These are phyloP conservation scores for Odontomyia ornata DNA, from an alignment of 2,888 invertebrate genomes.

Conservation along the genomic window DNA sequence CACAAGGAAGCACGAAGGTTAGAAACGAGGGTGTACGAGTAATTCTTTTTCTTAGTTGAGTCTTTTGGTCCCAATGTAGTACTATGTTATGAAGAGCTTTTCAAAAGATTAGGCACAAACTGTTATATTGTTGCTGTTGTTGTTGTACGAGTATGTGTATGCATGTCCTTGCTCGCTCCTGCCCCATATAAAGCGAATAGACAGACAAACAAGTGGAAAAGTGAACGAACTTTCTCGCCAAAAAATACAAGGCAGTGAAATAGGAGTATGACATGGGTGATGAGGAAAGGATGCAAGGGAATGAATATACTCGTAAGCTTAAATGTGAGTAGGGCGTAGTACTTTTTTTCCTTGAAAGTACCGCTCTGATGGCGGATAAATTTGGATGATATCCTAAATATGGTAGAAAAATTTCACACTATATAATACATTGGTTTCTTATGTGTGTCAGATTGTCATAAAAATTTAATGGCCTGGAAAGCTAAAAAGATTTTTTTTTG, in stretches of 20 bases:
- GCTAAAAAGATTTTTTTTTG: not conserved
- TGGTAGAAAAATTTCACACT: conserved; percentile 42
- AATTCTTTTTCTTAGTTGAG: not conserved
- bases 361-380: conserved; percentile 1
- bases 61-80: not conserved
- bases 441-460: conserved; percentile 44
- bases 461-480: conserved; percentile 42
- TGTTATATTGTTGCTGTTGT: not conserved
- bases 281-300: not conserved
- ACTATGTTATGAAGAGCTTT: conserved; percentile 36
- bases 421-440: conserved; percentile 27
- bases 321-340: not conserved
- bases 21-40: not conserved
- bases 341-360: not conserved
- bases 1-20: not conserved
- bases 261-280: too few relatives aligned
- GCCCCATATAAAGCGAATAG: not conserved
- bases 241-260: not conserved
- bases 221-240: conserved; percentile 22
- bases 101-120: conserved; percentile 40
- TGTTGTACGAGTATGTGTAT: not conserved
- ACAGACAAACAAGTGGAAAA: not conserved
- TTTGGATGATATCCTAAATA: conserved; percentile 39
- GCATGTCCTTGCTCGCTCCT: not conserved
- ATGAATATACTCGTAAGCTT: not conserved